These are phyloP conservation scores for Tribolium freemani DNA, from an alignment of 2,888 invertebrate species.

Conservation along the genomic window DNA sequence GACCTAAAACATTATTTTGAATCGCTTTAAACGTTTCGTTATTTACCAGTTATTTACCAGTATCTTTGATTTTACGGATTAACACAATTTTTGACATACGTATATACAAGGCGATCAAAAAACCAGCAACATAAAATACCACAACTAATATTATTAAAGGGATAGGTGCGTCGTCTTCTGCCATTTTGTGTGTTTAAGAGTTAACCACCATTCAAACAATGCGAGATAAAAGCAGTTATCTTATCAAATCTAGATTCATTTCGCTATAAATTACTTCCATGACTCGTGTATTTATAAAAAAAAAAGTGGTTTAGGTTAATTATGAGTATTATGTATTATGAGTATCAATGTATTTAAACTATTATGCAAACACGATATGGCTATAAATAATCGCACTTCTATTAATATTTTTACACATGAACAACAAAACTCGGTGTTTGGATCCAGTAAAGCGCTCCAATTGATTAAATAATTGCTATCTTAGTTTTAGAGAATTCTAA, in stretches of 20 bases:
- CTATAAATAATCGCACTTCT: too few relatives aligned
- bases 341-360: too few relatives aligned
- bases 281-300: too few relatives aligned
- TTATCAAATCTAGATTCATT: constrained; percentile 34
- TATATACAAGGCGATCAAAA: constrained; percentile 39
- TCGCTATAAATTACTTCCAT: background rate
- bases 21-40: background rate
- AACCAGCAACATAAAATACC: constrained; percentile 38
- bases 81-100: constrained; percentile 33
- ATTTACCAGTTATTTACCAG: constrained; percentile 37
- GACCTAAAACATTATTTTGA: constrained; percentile 46
- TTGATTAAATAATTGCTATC: too few relatives aligned
- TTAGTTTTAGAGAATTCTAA: too few relatives aligned
- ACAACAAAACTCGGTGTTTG: too few relatives aligned
- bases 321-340: too few relatives aligned
- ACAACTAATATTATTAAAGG: constrained; percentile 37
- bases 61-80: constrained; percentile 39
- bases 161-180: constrained; percentile 28
- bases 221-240: constrained; percentile 24
- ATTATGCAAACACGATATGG: too few relatives aligned
- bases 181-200: constrained; percentile 17
- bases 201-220: constrained; percentile 16
- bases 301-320: too few relatives aligned
- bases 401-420: too few relatives aligned
- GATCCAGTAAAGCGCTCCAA: too few relatives aligned